phyloP scores from a whole-genome alignment of 2,113 vertebrate genomes.

The Crotalus helleri region DNA sequence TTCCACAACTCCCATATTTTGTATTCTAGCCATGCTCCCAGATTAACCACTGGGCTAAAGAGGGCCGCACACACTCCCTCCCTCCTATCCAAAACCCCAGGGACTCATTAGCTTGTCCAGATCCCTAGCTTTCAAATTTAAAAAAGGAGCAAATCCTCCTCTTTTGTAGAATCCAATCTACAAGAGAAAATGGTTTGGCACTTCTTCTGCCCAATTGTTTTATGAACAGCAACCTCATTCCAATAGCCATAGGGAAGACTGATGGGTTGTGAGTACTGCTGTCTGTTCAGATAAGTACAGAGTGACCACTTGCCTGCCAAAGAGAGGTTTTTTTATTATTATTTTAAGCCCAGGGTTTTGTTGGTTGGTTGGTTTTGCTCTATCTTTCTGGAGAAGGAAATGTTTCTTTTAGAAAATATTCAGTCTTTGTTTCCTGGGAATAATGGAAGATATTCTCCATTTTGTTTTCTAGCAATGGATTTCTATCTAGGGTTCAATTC shows the following conservation, averaged over 20 bases:
- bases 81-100: neutral
- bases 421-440: neutral
- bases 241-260: neutral
- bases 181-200: neutral
- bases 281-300: neutral
- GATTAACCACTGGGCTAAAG: neutral
- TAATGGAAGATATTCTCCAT: neutral
- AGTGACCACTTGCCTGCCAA: neutral
- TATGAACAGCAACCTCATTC: neutral
- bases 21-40: neutral
- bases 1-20: neutral
- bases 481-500: neutral
- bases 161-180: neutral
- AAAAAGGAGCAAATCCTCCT: neutral
- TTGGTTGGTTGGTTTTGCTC: neutral
- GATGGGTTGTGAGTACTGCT: neutral
- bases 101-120: neutral
- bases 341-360: neutral
- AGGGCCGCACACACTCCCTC: neutral
- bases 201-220: neutral
- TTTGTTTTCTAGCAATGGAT: neutral
- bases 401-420: neutral
- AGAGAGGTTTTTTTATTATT: neutral
- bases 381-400: neutral
- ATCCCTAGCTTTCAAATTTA: neutral